phyloP scores from a whole-genome alignment of 2,113 vertebrate species.

The Solea senegalensis region DNA sequence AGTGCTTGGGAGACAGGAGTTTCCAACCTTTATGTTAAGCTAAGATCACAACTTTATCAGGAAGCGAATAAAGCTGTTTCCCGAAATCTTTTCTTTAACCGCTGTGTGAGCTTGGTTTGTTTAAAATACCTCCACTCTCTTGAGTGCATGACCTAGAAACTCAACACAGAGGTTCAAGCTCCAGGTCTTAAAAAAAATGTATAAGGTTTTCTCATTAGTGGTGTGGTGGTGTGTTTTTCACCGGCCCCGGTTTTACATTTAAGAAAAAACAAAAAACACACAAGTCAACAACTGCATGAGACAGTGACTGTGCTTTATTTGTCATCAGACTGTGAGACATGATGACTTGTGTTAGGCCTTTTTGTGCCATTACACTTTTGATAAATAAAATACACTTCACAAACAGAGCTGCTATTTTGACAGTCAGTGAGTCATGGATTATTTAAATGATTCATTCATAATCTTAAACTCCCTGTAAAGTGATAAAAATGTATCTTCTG shows the following conservation, averaged over 20 bases:
- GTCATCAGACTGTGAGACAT: constrained; percentile 32
- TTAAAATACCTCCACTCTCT: constrained; percentile 7
- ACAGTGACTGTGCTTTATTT: constrained; percentile 23
- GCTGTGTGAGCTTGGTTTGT: background rate
- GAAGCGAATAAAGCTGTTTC: background rate
- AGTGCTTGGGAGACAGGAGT: too few species aligned
- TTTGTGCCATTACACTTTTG: background rate
- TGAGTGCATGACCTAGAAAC: constrained; percentile 14
- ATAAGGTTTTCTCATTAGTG: constrained; percentile 36
- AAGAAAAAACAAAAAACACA: constrained; percentile 4
- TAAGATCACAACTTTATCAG: background rate
- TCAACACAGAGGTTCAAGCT: constrained; percentile 1
- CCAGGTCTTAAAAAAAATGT: background rate
- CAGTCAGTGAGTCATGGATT: too few species aligned
- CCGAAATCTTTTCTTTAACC: background rate
- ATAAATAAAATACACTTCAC: background rate
- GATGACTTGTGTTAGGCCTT: constrained; percentile 16
- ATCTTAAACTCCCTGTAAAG: too few species aligned
- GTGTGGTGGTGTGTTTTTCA: background rate
- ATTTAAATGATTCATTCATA: too few species aligned
- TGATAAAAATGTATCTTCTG: too few species aligned
- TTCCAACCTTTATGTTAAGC: background rate
- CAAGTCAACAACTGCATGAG: background rate
- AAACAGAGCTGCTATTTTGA: background rate
- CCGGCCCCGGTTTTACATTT: background rate